These are phyloP conservation scores for Peucedramus taeniatus DNA, from an alignment of 2,113 vertebrate species.

Conservation along the genomic window DNA sequence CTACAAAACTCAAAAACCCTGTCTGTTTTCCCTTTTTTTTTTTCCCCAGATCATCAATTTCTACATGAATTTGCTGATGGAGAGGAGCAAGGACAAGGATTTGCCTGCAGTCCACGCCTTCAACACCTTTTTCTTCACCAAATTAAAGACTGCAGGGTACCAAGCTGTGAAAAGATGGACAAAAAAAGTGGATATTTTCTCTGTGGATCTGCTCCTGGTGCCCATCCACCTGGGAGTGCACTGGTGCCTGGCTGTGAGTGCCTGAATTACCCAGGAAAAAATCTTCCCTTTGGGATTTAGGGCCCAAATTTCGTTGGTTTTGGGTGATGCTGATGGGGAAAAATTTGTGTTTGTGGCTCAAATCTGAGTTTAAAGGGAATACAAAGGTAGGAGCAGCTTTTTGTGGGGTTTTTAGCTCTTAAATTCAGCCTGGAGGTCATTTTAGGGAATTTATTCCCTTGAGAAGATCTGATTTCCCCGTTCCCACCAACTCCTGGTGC, in stretches of 20 bases:
- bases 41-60: not conserved
- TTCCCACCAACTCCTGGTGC: not conserved
- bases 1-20: not conserved
- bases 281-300: fast-evolving
- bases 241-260: not conserved
- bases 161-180: not conserved
- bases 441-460: not conserved
- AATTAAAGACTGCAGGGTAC: not conserved
- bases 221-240: not conserved
- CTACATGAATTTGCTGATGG: not conserved
- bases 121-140: not conserved
- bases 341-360: not conserved
- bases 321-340: not conserved
- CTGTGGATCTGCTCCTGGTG: not conserved
- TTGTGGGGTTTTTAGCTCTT: not conserved
- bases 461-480: not conserved
- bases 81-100: not conserved
- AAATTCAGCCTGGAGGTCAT: not conserved
- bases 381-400: not conserved
- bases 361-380: not conserved
- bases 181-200: not conserved
- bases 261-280: no score
- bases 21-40: not conserved
- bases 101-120: not conserved
- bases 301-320: fast-evolving